Conservation (phyloP, 2,113 vertebrate genomes). For the Fulica atra region DNA sequence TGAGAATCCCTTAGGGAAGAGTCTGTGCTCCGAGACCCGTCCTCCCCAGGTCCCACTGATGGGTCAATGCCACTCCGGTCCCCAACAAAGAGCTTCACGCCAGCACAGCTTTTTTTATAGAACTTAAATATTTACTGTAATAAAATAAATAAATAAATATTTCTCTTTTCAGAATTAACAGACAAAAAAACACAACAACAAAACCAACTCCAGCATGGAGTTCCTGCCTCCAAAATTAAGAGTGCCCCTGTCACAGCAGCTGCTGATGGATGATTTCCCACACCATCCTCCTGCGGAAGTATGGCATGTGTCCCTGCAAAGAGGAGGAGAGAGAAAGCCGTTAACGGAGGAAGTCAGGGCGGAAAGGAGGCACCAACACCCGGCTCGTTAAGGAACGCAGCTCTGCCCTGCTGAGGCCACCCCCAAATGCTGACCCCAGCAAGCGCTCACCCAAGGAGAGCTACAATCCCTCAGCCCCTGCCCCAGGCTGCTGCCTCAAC, state of each 20-base stretch:
- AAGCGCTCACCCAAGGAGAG: neutral
- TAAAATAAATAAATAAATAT: conserved; percentile 64
- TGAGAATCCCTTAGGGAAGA: too few relatives aligned
- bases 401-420: too few relatives aligned
- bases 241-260: conserved; percentile 79
- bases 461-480: neutral
- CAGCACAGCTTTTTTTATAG: conserved; percentile 5
- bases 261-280: conserved; percentile 94
- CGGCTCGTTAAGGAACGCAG: neutral
- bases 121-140: conserved; percentile 32
- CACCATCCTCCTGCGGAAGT: conserved; percentile 91
- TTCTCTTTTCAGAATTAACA: too few relatives aligned
- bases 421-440: neutral
- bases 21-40: too few relatives aligned
- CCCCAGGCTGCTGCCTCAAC: neutral
- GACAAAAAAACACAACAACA: too few relatives aligned
- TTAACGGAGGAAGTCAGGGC: neutral
- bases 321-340: too few relatives aligned
- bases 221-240: too few relatives aligned
- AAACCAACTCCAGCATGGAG: too few relatives aligned
- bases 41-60: too few relatives aligned
- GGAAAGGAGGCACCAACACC: neutral
- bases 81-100: neutral
- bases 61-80: too few relatives aligned
- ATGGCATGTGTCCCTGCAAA: conserved; percentile 88